These are phyloP conservation scores for Pluvialis apricaria DNA, from an alignment of 2,113 vertebrate species.

Conservation along the genomic window DNA sequence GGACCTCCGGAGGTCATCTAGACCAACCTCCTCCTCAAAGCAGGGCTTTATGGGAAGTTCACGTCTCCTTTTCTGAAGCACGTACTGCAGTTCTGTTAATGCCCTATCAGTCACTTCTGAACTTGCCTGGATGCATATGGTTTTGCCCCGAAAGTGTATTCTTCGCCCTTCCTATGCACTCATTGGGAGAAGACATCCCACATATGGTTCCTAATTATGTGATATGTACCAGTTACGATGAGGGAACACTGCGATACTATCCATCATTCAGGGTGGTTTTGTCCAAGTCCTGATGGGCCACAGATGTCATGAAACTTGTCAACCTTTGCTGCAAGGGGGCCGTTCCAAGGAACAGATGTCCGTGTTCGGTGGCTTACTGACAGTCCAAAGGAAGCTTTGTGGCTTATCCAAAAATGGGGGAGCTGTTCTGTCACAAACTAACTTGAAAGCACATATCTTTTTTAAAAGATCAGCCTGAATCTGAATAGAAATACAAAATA, in stretches of 20 bases:
- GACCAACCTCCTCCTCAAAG: not conserved
- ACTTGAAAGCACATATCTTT: not conserved
- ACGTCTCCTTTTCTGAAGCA: not conserved
- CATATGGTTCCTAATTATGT: not conserved
- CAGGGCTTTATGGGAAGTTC: not conserved
- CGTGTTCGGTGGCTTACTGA: not conserved
- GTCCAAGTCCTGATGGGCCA: slow-evolving; percentile 40
- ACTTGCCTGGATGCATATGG: not conserved
- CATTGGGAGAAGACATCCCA: not conserved
- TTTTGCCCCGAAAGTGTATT: not conserved
- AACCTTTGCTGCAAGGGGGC: not conserved
- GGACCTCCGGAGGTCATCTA: slow-evolving; percentile 12
- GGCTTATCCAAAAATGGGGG: not conserved
- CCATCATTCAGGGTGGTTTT: not conserved
- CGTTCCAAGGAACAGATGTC: slow-evolving; percentile 29
- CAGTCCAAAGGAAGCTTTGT: not conserved
- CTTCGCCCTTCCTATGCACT: not conserved
- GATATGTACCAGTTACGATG: not conserved
- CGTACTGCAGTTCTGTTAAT: not conserved
- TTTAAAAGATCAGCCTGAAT: not conserved
- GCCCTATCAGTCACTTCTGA: not conserved
- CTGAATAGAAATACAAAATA: not conserved
- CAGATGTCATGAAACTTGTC: slow-evolving; percentile 21
- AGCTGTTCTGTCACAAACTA: not conserved
- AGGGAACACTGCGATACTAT: not conserved